A percentile compares a stretch with the other conserved stretches of the same genome.
These are phyloP conservation scores for Macaca fascicularis DNA, from an alignment of 2,113 vertebrate genomes.

Conservation along the genomic window DNA sequence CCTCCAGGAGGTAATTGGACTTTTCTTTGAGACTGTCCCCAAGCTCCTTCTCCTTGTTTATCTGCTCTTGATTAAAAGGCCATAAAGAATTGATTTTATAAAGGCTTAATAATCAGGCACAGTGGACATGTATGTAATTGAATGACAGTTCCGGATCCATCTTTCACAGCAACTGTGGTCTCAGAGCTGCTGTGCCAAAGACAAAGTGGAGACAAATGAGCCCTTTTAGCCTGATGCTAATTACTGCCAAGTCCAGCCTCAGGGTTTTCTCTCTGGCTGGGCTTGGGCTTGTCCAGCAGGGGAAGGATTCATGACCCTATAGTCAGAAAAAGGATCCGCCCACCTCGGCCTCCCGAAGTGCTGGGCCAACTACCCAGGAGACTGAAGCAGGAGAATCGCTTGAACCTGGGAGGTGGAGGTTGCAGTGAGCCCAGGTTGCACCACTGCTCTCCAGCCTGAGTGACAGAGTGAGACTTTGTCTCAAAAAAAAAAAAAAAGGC, in stretches of 20 bases:
- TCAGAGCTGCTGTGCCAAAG: slow-evolving; percentile 40
- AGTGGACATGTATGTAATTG: slow-evolving; percentile 36
- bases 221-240: slow-evolving; percentile 47
- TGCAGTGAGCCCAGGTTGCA: too few relatives aligned
- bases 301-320: rapidly evolving
- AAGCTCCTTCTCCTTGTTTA: slow-evolving; percentile 38
- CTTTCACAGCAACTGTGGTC: slow-evolving; percentile 58
- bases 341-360: too few relatives aligned
- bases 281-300: not conserved
- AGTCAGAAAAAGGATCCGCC: not conserved
- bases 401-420: too few relatives aligned
- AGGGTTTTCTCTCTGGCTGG: not conserved
- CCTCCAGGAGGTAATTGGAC: not conserved
- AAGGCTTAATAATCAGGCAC: slow-evolving; percentile 64
- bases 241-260: slow-evolving; percentile 8
- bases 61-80: slow-evolving; percentile 68
- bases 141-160: slow-evolving; percentile 54
- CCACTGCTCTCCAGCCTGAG: too few relatives aligned
- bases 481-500: not conserved
- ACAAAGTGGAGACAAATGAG: slow-evolving; percentile 63
- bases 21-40: slow-evolving; percentile 15
- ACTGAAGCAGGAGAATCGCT: too few relatives aligned
- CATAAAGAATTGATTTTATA: slow-evolving; percentile 63
- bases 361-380: too few relatives aligned
- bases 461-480: too few relatives aligned